Evolutionary conservation across 2,888 invertebrate species (phyloP), one percentile per base, ranked within the genome.

Genomic region (Yponomeuta sedellus): DNA sequence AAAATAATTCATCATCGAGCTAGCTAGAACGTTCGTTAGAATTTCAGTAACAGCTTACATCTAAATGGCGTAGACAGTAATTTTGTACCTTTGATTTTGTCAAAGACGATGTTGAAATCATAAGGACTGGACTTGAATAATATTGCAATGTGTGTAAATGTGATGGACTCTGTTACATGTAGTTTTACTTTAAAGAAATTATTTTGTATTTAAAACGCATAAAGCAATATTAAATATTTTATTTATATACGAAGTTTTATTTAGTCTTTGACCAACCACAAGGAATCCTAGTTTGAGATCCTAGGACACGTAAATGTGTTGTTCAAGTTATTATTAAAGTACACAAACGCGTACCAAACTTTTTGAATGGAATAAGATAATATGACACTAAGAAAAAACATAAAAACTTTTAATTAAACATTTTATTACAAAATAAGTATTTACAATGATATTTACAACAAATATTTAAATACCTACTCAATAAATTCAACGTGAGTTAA

Each of bases 151-250:
- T 34, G 34, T 34, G 34, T 34, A 34, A 8, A 34, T 8, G 34
- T 8, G 34, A 34, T 6, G 34, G 34, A 34, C 34, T 34, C 10
- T 34, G 4, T 34, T 6, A 34, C 8, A 34, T 34, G 10, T 34
- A 34, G 34, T 34, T 52, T 77, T 70, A 74, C 70, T 74, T 73
- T 74, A 68, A 68, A 69, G 73, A 69, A 75, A 81, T 80, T 71
- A 79, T 85, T 85, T 85, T 75, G 84, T 85, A 75, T 78, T 81
- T 77, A 70, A 78, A 81, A 76, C 8, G 78, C 81, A 84, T 83
- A 82, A 85, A 86, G 80, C 82, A 83, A 86, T 83, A 83, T 82
- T 81, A 52, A 52, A 52, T 52, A 85, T 85, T 84, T 86, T 86
- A 75, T 79, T 78, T 80, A 80, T 69, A 70, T 61, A 65, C 28